Conservation (phyloP, 1,140 invertebrate species). For the Lordiphosa mommai region DNA sequence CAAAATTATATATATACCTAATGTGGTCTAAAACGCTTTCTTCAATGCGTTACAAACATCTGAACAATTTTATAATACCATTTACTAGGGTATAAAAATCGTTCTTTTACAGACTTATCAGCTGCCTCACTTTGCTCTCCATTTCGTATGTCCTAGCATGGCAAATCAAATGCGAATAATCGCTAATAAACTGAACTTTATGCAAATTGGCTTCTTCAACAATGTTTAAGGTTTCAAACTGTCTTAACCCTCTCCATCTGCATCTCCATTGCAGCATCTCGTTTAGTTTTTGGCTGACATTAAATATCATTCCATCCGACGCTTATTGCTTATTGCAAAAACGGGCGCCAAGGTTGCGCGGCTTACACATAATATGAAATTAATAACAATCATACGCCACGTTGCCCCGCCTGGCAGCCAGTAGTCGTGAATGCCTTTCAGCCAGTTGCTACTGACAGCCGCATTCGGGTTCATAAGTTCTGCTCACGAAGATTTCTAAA, state of each 20-base stretch:
- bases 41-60: no score
- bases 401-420: conserved; percentile 40
- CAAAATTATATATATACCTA: no score
- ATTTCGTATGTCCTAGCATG: no score
- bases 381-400: conserved; percentile 77
- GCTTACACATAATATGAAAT: conserved; percentile 72
- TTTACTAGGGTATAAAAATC: no score
- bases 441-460: conserved; percentile 70
- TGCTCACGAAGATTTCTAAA: conserved; percentile 72
- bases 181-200: neutral
- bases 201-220: conserved; percentile 30
- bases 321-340: conserved; percentile 71
- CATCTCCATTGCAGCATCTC: no score
- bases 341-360: conserved; percentile 20
- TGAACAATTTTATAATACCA: no score
- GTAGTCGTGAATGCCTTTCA: neutral
- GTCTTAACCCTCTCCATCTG: no score
- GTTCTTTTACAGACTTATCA: no score
- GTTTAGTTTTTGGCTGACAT: conserved; percentile 33
- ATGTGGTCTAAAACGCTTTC: no score
- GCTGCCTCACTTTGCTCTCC: no score
- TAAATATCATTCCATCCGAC: conserved; percentile 71
- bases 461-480: conserved; percentile 68
- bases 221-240: conserved; percentile 37
- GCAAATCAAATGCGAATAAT: conserved; percentile 25